Base-by-base conservation (phyloP, 2,113 vertebrate species). In the Falcunculus frontatus region DNA sequence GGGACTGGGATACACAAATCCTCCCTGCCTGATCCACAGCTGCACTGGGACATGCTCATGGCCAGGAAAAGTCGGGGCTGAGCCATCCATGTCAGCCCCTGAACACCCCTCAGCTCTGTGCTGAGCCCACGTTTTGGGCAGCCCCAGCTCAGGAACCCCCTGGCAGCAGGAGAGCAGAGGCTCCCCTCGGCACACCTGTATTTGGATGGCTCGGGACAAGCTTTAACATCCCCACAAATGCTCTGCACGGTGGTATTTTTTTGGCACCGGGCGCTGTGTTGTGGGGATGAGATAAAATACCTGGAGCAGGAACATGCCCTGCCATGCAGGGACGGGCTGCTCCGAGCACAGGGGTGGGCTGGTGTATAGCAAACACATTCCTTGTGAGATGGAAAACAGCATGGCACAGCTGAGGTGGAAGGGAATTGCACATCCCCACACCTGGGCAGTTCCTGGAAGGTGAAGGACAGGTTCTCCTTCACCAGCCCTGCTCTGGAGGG, bases 221-320 rank as follows among this genome's bases (percentile, higher is more conserved):
- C 87, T 84, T 74, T 92, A 90, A 76, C 80, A 56, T 59, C 89
- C 89, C 69, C 62, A 8, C 37, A 46, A 50, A 22, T 0, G 2
- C 75, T 60, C 91, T 59, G 91, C 70, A 50, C 17, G 84, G 87
- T 95, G 96, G 94, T 95, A 82, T 92, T 93, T 55, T 81, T 72
- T 77, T 97, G 97, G 96, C 94, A 95, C 3, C 0, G 2, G 64
- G 64, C 0, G 1, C 3, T 6, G 9, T 33, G 68, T 78, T 96
- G 93, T 87, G 94, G 89, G 94, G 81, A 84, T 87, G 78, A 85
- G 94, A 95, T 95, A 92, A 96, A 94, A 95, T 79, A 16, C 49
- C 67, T 74, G 60, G 92, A 73, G 86, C 89, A 3, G 92, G 89
- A 94, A 78, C 96, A 91, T 95, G 96, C 95, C 93, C 92, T 70